Evolutionary conservation across 2,113 vertebrate species (phyloP).

Genomic region (Corythaeola cristata): DNA sequence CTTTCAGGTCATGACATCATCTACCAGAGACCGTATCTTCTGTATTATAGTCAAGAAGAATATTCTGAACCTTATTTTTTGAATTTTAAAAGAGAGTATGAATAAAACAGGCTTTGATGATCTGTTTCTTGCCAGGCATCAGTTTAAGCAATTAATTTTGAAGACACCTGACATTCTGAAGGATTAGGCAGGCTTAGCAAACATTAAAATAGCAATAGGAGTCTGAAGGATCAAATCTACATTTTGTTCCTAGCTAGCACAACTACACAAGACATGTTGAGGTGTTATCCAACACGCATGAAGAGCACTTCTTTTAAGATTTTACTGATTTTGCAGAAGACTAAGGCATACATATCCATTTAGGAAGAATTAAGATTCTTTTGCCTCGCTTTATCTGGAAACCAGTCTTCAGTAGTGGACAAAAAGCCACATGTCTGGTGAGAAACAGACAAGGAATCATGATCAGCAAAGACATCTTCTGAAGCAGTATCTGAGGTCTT

Average conservation of each 20-base stretch:
- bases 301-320: not conserved
- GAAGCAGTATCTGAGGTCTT: not conserved
- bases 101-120: not conserved
- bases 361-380: not conserved
- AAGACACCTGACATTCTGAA: not conserved
- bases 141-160: not conserved
- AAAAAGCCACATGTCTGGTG: not conserved
- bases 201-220: not conserved
- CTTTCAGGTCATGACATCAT: not conserved
- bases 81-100: not conserved
- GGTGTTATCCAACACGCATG: not conserved
- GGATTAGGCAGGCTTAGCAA: not conserved
- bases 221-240: not conserved
- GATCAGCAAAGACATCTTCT: not conserved
- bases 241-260: not conserved
- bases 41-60: not conserved
- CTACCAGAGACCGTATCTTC: not conserved
- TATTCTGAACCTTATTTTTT: not conserved
- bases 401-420: not conserved
- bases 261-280: not conserved
- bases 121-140: not conserved
- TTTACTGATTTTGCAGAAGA: not conserved
- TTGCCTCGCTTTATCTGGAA: not conserved
- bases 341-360: not conserved
- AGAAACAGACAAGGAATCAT: not conserved